phyloP scores from a whole-genome alignment of 2,113 vertebrate genomes.

The Raphicerus campestris region DNA sequence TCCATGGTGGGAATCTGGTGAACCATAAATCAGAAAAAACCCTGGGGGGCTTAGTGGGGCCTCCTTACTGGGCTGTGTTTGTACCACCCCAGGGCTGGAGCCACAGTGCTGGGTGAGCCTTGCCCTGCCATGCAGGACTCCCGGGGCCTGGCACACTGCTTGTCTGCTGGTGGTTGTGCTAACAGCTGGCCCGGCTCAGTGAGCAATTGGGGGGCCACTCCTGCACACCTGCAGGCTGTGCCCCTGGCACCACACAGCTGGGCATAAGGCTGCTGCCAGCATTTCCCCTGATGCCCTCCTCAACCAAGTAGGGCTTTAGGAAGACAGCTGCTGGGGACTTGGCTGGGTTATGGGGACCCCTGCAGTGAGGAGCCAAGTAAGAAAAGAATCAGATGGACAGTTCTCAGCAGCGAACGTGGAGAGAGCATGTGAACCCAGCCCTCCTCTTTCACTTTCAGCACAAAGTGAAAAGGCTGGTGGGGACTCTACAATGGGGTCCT shows the following conservation, averaged over 20 bases:
- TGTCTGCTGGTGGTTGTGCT: background rate
- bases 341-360: background rate
- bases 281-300: background rate
- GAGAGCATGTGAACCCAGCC: background rate
- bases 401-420: background rate
- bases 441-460: background rate
- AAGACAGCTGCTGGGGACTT: background rate
- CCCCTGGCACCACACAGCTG: background rate
- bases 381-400: background rate
- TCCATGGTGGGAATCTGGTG: background rate
- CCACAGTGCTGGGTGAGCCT: background rate
- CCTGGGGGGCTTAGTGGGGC: rapidly evolving
- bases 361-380: background rate
- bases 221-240: background rate
- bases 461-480: background rate
- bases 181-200: background rate
- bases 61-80: background rate
- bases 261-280: background rate
- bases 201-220: background rate
- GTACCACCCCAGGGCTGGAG: background rate
- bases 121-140: background rate
- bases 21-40: background rate
- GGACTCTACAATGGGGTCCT: background rate
- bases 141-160: background rate
- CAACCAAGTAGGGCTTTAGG: background rate